These are phyloP conservation scores for Melierax canorus DNA, from an alignment of 2,113 vertebrate genomes.

Conservation along the genomic window DNA sequence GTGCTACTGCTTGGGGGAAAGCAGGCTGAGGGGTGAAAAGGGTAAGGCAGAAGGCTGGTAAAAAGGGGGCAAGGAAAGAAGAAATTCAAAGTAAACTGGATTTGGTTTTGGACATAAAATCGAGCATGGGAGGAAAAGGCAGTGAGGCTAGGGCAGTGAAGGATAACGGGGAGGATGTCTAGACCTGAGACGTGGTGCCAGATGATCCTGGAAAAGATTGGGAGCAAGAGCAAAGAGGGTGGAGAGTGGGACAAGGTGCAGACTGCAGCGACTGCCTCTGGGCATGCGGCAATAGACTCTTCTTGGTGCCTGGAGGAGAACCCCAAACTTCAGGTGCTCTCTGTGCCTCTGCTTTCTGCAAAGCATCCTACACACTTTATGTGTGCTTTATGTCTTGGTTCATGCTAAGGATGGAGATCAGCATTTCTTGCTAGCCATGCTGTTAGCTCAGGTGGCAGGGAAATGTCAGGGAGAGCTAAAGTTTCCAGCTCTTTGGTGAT, in stretches of 20 bases:
- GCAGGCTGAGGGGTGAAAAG: background rate
- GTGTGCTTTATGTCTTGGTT: background rate
- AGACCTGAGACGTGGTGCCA: background rate
- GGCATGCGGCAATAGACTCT: background rate
- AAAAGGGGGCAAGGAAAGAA: background rate
- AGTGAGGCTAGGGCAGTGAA: background rate
- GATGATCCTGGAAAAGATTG: background rate
- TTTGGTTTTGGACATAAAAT: background rate
- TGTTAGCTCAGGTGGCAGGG: background rate
- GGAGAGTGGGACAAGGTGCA: background rate
- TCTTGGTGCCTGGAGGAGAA: background rate
- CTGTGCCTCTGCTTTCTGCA: background rate
- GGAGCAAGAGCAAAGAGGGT: background rate
- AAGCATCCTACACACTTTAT: background rate
- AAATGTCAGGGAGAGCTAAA: background rate
- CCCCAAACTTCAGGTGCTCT: background rate
- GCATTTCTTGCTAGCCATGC: background rate
- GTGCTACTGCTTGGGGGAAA: background rate
- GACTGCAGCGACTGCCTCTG: background rate
- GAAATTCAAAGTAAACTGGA: background rate
- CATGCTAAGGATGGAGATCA: background rate
- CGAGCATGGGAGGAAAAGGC: background rate
- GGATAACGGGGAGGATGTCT: background rate
- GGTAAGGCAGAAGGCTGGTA: background rate
- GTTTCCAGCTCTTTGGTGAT: background rate